Percentiles rank a stretch among this genome's conserved stretches.
Evolutionary conservation across 2,888 invertebrate genomes (phyloP).

Genomic region (Saturnia japonica): DNA sequence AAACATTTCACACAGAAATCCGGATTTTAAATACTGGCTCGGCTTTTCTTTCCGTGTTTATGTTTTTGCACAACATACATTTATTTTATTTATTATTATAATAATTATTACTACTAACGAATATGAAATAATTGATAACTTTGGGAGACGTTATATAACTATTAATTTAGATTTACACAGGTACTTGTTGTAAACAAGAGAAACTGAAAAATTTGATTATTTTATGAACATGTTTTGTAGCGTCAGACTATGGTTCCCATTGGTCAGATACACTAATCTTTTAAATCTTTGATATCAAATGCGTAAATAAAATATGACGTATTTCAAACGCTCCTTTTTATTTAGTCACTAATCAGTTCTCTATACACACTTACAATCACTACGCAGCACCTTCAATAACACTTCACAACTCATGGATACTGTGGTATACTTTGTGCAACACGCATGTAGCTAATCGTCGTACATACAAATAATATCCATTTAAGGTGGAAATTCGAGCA

Average conservation of each 20-base stretch:
- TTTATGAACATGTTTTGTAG: slow-evolving; percentile 35
- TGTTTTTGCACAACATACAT: slow-evolving; percentile 46
- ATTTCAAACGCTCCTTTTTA: slow-evolving; percentile 48
- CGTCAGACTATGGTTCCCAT: slow-evolving; percentile 38
- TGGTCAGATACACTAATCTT: slow-evolving; percentile 32
- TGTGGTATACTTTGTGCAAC: slow-evolving; percentile 42
- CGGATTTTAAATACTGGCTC: slow-evolving; percentile 80
- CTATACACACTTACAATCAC: slow-evolving; percentile 59
- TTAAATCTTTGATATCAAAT: slow-evolving; percentile 24
- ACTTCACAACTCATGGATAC: slow-evolving; percentile 59
- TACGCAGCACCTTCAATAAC: slow-evolving; percentile 70
- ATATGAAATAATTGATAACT: slow-evolving; percentile 48
- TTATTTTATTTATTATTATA: slow-evolving; percentile 35
- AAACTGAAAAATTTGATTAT: slow-evolving; percentile 42
- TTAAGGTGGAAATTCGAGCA: too few species aligned
- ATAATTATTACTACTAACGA: slow-evolving; percentile 43
- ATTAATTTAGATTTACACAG: slow-evolving; percentile 33
- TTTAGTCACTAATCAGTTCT: slow-evolving; percentile 58
- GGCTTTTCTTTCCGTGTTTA: slow-evolving; percentile 67
- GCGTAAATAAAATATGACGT: slow-evolving; percentile 40
- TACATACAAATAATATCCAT: slow-evolving; percentile 24
- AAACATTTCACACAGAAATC: slow-evolving; percentile 73
- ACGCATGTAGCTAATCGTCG: slow-evolving; percentile 17
- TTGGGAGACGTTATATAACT: slow-evolving; percentile 43
- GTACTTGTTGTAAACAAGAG: slow-evolving; percentile 32